phyloP scores from a whole-genome alignment of 2,888 invertebrate genomes.

The Ichneumoninae sp. region DNA sequence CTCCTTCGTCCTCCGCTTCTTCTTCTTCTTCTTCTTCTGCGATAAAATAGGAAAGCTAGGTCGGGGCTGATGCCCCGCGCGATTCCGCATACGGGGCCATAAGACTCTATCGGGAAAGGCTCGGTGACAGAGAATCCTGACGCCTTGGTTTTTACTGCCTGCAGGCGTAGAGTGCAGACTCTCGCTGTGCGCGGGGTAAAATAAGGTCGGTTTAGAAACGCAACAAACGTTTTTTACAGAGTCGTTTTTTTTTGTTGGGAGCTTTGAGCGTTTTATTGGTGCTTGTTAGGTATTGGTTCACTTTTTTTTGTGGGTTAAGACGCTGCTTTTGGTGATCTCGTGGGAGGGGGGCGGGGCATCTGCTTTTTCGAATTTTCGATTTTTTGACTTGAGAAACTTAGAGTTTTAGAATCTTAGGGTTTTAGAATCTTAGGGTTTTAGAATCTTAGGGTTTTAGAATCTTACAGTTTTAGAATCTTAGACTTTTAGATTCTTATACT shows the following conservation, averaged over 20 bases:
- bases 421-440: no score
- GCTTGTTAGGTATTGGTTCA: no score
- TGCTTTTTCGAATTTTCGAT: no score
- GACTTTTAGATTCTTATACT: no score
- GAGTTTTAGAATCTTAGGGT: no score
- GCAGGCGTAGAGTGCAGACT: background rate
- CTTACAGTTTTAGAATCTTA: no score
- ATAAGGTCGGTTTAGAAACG: background rate
- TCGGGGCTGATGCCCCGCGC: background rate
- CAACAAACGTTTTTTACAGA: background rate
- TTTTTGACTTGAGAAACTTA: no score
- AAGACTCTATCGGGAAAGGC: constrained; percentile 4
- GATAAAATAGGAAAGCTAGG: constrained; percentile 3
- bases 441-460: no score
- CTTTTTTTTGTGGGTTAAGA: no score
- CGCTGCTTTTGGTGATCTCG: no score
- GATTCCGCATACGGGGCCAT: constrained; percentile 2
- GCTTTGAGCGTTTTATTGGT: no score
- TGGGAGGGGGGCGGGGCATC: no score
- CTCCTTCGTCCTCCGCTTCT: background rate
- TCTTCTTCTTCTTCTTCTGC: background rate
- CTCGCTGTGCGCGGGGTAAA: background rate
- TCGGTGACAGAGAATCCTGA: constrained; percentile 28
- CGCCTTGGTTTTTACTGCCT: constrained; percentile 2
- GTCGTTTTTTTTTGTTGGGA: background rate